Conservation (phyloP, 2,797 vertebrate species). For the Acrocephalus scirpaceus region DNA sequence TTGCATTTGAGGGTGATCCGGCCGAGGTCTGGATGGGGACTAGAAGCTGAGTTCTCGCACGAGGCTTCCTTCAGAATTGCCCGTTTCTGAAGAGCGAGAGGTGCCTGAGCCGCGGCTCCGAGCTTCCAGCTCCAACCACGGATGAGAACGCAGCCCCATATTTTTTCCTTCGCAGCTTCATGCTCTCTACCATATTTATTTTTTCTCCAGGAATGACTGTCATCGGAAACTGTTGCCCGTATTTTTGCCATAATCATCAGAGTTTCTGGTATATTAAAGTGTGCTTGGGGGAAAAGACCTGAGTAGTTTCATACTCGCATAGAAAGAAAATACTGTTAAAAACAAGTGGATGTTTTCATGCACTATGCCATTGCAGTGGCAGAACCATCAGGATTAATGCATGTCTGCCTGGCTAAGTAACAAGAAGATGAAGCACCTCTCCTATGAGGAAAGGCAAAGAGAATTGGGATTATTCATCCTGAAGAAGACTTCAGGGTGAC, state of each 20-base stretch:
- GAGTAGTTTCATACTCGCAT: accelerated
- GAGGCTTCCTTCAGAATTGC: background rate
- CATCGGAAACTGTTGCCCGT: background rate
- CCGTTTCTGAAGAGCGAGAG: background rate
- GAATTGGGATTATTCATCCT: background rate
- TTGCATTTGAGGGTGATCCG: background rate
- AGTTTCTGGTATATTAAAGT: background rate
- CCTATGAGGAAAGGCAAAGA: background rate
- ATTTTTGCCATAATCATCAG: background rate
- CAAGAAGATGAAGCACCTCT: background rate
- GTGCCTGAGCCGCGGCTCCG: too few relatives aligned
- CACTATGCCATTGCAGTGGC: background rate
- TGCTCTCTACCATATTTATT: background rate
- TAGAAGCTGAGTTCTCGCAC: background rate
- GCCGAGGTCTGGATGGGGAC: accelerated
- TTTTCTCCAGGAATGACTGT: background rate
- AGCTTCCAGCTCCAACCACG: background rate
- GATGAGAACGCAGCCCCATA: accelerated
- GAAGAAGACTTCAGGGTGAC: background rate
- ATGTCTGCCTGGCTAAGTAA: background rate
- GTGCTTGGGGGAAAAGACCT: too few relatives aligned
- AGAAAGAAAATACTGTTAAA: background rate
- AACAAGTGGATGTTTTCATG: background rate
- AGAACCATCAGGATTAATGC: background rate
- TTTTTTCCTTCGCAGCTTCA: background rate